Conservation (phyloP, 2,113 vertebrate species). For the Nibea albiflora region DNA sequence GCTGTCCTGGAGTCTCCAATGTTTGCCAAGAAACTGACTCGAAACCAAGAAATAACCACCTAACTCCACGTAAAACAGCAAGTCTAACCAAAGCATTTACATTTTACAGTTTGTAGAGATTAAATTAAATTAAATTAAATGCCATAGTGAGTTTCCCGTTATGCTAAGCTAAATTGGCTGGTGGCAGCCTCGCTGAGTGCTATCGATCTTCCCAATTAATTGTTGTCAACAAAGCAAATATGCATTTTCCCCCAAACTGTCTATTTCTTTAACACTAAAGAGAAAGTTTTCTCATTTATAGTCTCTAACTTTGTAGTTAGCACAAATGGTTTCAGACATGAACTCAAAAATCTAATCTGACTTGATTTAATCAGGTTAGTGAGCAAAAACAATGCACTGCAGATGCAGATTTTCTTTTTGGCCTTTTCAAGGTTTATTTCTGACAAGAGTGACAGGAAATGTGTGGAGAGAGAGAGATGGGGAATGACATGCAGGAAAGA, state of each 20-base stretch:
- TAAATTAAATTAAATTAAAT: too few relatives aligned
- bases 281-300: background rate
- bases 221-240: background rate
- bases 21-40: background rate
- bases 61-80: background rate
- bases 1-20: background rate
- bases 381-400: background rate
- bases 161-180: background rate
- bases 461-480: too few relatives aligned
- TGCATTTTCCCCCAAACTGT: background rate
- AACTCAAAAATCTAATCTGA: background rate
- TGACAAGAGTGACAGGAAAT: too few relatives aligned
- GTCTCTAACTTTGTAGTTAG: background rate
- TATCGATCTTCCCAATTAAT: background rate
- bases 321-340: background rate
- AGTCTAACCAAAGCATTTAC: background rate
- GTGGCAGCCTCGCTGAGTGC: too few relatives aligned
- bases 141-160: background rate
- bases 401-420: background rate
- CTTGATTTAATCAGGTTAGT: background rate
- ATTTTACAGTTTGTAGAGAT: background rate
- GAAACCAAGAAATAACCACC: background rate
- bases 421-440: too few relatives aligned
- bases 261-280: background rate
- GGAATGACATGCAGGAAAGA: too few relatives aligned